Evolutionary conservation across 2,113 vertebrate species (phyloP), one percentile per base, ranked within the genome.

Genomic region (Benitochromis conjunctus): DNA sequence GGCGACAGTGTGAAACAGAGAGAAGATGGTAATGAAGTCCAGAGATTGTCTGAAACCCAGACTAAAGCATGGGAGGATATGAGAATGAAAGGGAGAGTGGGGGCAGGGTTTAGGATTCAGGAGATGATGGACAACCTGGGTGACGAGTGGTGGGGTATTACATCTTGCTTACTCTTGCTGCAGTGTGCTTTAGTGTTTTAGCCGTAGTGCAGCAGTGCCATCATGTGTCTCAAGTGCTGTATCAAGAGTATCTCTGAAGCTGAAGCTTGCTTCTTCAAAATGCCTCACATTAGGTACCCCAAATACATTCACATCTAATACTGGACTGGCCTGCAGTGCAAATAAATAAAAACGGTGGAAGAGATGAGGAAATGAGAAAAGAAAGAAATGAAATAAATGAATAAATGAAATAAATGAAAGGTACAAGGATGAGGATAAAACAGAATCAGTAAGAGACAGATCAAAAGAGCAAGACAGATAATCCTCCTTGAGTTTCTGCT

Each of bases 161-260:
- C 71, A 56, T 82, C 80, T 90, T 89, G 78, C 82, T 93, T 80
- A 78, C 26, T 38, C 29, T 34, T 84, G 57, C 76, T 88, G 85
- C 74, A 92, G 81, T 58, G 62, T 46, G 56, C 18, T 51, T 58
- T 19, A 11, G 26, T n/a, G 6, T 8, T 84, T 77, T 6, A 80
- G 80, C 43, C 41, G 21, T 43, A 34, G 58, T 29, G n/a, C 85
- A 82, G 87, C 79, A 94, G 82, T 89, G 90, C 91, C 92, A 79
- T 79, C 88, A 60, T 88, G 91, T 91, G 92, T 66, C 46, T 9
- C 1, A 21, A 46, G 34, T n/a, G 55, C 71, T 77, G 18, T 66
- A 9, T 16, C 76, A 31, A 19, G 24, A 57, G 9, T 34, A 19
- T 24, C 26, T 21, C 16, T n/a, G 43, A 51, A 76, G 19, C 16